These are phyloP conservation scores for Crenuchus spilurus DNA, from an alignment of 2,797 vertebrate genomes.

Conservation along the genomic window DNA sequence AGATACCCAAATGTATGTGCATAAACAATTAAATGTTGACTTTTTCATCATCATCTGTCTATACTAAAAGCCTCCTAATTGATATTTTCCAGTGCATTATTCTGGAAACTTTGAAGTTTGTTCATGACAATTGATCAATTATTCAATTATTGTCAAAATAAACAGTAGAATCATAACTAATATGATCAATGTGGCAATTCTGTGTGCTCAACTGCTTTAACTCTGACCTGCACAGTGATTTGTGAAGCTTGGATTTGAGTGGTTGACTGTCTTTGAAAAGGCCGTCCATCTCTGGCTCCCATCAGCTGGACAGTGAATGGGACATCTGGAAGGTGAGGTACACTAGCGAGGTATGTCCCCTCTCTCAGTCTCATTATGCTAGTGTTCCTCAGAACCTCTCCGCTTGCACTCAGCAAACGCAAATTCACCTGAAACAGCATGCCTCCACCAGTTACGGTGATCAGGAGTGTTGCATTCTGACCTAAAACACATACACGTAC, in stretches of 20 bases:
- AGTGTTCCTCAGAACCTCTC: slow-evolving; percentile 7
- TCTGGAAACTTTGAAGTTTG: too few relatives aligned
- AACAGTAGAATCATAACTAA: too few relatives aligned
- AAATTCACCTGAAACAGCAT: not conserved
- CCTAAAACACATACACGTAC: slow-evolving; percentile 2
- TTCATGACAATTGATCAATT: too few relatives aligned
- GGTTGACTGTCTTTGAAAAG: slow-evolving; percentile 1
- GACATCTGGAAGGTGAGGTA: not conserved
- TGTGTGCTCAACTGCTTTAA: not conserved
- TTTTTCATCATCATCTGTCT: too few relatives aligned
- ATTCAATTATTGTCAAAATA: too few relatives aligned
- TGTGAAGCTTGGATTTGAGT: not conserved
- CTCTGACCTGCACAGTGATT: slow-evolving; percentile 10
- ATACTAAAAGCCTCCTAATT: too few relatives aligned
- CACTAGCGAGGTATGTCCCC: not conserved
- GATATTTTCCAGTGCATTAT: too few relatives aligned
- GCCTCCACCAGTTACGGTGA: not conserved
- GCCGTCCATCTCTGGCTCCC: not conserved
- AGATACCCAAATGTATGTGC: too few relatives aligned
- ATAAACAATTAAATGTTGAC: too few relatives aligned
- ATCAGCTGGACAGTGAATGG: slow-evolving; percentile 2
- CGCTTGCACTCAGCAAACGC: not conserved
- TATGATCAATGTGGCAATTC: too few relatives aligned
- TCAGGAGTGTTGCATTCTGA: slow-evolving; percentile 1
- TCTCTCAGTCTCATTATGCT: not conserved